A percentile compares a stretch with the other conserved stretches of the same genome.
phyloP scores from a whole-genome alignment of 2,113 vertebrate genomes.

The Austrofundulus limnaeus region DNA sequence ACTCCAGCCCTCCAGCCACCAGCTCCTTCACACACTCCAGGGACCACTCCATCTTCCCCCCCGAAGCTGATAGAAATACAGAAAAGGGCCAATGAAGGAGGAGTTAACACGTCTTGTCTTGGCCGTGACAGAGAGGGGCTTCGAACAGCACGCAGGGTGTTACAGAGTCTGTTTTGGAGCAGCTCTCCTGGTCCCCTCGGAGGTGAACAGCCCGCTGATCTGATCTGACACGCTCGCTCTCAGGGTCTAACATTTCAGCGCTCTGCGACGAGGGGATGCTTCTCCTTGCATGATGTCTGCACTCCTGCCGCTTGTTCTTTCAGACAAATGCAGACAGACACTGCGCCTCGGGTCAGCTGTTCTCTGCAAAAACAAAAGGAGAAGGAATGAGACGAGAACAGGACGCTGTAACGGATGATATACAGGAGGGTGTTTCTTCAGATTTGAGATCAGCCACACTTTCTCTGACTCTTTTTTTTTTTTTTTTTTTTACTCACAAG shows the following conservation, averaged over 20 bases:
- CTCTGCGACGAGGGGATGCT: slow-evolving; percentile 40
- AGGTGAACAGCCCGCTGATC: slow-evolving; percentile 63
- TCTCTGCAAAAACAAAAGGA: slow-evolving; percentile 60
- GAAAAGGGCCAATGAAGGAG: slow-evolving; percentile 40
- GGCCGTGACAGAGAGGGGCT: slow-evolving; percentile 33
- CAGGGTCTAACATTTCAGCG: slow-evolving; percentile 67
- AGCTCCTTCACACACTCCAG: slow-evolving; percentile 89
- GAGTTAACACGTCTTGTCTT: slow-evolving; percentile 59
- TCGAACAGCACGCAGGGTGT: slow-evolving; percentile 32
- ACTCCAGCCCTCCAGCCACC: slow-evolving; percentile 89
- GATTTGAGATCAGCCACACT: background rate
- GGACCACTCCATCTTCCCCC: slow-evolving; percentile 82
- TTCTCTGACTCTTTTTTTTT: slow-evolving; percentile 4
- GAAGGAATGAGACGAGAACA: slow-evolving; percentile 11
- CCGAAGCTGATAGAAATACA: slow-evolving; percentile 32
- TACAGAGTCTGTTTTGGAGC: slow-evolving; percentile 39
- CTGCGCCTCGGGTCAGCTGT: slow-evolving; percentile 56
- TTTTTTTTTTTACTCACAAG: slow-evolving; percentile 17
- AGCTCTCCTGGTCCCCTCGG: slow-evolving; percentile 39
- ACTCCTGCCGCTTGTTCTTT: slow-evolving; percentile 48
- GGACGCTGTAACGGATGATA: background rate
- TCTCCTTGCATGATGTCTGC: slow-evolving; percentile 55
- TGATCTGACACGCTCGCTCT: slow-evolving; percentile 50
- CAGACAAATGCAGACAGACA: slow-evolving; percentile 70
- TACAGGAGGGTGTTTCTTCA: too few relatives aligned